These are phyloP conservation scores for Glyphotaelius pellucidus DNA, from an alignment of 2,888 invertebrate genomes.

Conservation along the genomic window DNA sequence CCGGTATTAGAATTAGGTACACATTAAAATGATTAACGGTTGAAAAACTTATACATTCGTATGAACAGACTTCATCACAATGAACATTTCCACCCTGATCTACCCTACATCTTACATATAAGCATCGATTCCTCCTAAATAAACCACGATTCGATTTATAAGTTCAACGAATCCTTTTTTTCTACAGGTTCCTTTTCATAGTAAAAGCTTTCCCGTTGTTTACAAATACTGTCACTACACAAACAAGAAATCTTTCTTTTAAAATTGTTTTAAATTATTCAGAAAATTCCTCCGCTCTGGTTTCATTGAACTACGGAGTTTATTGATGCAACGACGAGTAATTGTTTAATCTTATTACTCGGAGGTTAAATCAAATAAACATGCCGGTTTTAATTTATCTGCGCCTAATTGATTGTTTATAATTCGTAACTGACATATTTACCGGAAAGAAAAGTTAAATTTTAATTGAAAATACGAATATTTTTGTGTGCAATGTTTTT, in stretches of 20 bases:
- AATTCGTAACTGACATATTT: not conserved
- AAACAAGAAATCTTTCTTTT: not conserved
- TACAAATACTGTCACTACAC: not conserved
- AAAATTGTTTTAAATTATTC: not conserved
- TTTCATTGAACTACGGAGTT: not conserved
- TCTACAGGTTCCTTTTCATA: not conserved
- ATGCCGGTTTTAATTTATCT: not conserved
- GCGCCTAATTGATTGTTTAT: not conserved
- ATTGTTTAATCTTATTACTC: not conserved
- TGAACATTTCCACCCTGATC: no score
- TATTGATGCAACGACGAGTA: not conserved
- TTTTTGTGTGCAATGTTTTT: not conserved
- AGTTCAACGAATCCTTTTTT: not conserved
- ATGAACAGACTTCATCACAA: no score
- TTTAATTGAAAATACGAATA: not conserved
- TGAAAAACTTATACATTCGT: no score
- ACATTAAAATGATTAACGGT: no score
- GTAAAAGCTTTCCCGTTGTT: not conserved
- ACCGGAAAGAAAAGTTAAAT: not conserved
- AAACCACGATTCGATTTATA: not conserved
- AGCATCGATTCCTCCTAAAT: no score
- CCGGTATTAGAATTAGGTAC: no score
- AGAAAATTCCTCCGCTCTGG: conserved; percentile 2
- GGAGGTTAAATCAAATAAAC: not conserved
- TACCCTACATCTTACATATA: no score